Conservation (phyloP, 2,888 invertebrate species). For the Drosophila niveifrons region DNA sequence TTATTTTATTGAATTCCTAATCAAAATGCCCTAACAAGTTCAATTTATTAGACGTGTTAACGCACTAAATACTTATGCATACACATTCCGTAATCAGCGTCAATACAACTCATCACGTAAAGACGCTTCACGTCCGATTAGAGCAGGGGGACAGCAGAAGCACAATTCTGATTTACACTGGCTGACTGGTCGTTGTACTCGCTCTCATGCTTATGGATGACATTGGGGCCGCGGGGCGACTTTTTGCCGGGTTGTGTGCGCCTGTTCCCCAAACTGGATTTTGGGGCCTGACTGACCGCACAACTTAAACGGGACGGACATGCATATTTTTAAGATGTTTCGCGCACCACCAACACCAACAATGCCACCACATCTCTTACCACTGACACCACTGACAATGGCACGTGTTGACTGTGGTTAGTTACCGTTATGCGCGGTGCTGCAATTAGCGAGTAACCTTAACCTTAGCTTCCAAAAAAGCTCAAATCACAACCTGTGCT, state of each 20-base stretch:
- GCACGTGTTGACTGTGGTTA: conserved; percentile 66
- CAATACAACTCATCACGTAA: conserved; percentile 23
- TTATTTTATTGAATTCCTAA: too few relatives aligned
- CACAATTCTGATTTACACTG: conserved; percentile 52
- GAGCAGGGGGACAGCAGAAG: conserved; percentile 20
- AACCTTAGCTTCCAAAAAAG: conserved; percentile 85
- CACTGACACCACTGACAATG: conserved; percentile 12
- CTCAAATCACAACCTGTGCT: conserved; percentile 83
- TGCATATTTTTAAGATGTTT: conserved; percentile 25
- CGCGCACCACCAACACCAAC: conserved; percentile 25
- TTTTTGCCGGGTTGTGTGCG: conserved; percentile 74
- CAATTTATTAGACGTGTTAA: not conserved
- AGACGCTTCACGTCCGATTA: conserved; percentile 11
- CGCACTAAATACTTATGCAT: not conserved
- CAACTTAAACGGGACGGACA: conserved; percentile 76
- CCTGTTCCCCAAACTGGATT: conserved; percentile 84
- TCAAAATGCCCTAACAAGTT: not conserved
- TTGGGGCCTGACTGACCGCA: conserved; percentile 85
- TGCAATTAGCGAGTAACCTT: conserved; percentile 78
- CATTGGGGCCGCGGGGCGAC: conserved; percentile 47
- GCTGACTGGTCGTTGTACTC: conserved; percentile 24
- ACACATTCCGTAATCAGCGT: conserved; percentile 13
- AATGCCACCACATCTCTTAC: conserved; percentile 16
- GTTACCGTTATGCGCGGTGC: conserved; percentile 46
- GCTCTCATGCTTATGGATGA: not conserved